Evolutionary conservation across 2,888 invertebrate species (phyloP).

Genomic region (Pseudococcus viburni): DNA sequence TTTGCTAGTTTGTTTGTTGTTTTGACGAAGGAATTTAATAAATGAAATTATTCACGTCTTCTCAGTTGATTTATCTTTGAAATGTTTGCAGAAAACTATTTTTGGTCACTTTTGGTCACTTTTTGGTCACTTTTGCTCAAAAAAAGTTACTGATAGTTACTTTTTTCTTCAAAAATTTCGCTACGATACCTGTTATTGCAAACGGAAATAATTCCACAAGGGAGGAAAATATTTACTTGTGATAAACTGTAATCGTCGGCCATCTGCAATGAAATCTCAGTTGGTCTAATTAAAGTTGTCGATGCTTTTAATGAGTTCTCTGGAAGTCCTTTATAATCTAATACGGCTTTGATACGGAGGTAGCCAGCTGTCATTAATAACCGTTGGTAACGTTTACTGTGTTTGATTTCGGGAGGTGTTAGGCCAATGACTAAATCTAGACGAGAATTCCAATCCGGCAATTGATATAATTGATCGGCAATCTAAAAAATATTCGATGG

Average conservation of each 20-base stretch:
- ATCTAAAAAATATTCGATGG: constrained; percentile 65
- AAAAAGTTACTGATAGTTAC: too few relatives aligned
- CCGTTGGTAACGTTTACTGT: constrained; percentile 72
- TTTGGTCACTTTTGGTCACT: too few relatives aligned
- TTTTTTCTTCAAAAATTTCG: too few relatives aligned
- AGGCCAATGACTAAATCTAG: constrained; percentile 73
- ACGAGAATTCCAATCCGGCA: constrained; percentile 76
- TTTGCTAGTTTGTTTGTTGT: too few relatives aligned
- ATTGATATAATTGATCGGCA: constrained; percentile 70
- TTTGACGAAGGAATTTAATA: too few relatives aligned
- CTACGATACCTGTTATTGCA: too few relatives aligned
- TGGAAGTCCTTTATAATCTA: constrained; percentile 72
- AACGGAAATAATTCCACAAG: too few relatives aligned
- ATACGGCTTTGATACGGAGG: constrained; percentile 75
- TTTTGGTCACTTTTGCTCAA: too few relatives aligned
- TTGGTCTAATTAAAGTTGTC: constrained; percentile 78
- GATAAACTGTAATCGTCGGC: constrained; percentile 79
- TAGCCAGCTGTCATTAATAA: constrained; percentile 73
- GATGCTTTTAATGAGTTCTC: constrained; percentile 73
- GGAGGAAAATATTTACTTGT: constrained; percentile 69
- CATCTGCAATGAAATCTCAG: constrained; percentile 74
- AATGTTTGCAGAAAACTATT: too few relatives aligned
- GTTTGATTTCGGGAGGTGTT: constrained; percentile 68
- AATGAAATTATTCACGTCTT: too few relatives aligned
- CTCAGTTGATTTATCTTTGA: too few relatives aligned